phyloP scores from a whole-genome alignment of 2,888 invertebrate species.

The Boloria euphrosyne region DNA sequence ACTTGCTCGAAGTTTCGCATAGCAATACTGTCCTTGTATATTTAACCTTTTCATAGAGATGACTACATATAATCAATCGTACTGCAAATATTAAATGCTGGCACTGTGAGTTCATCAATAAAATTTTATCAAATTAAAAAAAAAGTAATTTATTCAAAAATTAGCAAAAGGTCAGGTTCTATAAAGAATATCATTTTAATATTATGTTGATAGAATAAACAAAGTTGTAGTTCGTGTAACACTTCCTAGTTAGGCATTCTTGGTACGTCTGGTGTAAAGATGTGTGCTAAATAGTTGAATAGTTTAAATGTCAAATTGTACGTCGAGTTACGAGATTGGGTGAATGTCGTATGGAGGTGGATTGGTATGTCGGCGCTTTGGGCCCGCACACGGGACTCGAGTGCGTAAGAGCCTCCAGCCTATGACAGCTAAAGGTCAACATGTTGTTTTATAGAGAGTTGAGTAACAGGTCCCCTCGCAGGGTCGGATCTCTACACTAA shows the following conservation, averaged over 20 bases:
- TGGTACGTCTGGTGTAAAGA: constrained; percentile 27
- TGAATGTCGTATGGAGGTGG: constrained; percentile 42
- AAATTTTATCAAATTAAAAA: neutral
- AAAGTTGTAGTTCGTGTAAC: constrained; percentile 9
- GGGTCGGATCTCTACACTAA: constrained; percentile 64
- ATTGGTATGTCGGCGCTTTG: constrained; percentile 36
- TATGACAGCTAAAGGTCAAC: constrained; percentile 61
- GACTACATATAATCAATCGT: constrained; percentile 14
- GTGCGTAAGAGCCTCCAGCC: constrained; percentile 42
- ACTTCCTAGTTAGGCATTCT: constrained; percentile 37
- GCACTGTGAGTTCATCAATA: too few relatives aligned
- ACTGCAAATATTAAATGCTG: too few relatives aligned
- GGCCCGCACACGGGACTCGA: constrained; percentile 31
- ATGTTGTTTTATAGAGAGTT: constrained; percentile 65
- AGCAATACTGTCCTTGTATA: constrained; percentile 45
- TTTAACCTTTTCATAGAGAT: constrained; percentile 42
- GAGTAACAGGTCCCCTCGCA: constrained; percentile 65
- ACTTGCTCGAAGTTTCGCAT: constrained; percentile 39
- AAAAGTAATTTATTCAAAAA: constrained; percentile 1
- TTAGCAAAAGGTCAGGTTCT: constrained; percentile 27
- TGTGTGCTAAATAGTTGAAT: constrained; percentile 51
- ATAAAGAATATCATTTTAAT: constrained; percentile 13
- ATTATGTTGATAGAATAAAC: constrained; percentile 12
- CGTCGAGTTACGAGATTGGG: constrained; percentile 36
- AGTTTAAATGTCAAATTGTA: constrained; percentile 58